Evolutionary conservation across 2,113 vertebrate species (phyloP).

Genomic region (Centropristis striata): DNA sequence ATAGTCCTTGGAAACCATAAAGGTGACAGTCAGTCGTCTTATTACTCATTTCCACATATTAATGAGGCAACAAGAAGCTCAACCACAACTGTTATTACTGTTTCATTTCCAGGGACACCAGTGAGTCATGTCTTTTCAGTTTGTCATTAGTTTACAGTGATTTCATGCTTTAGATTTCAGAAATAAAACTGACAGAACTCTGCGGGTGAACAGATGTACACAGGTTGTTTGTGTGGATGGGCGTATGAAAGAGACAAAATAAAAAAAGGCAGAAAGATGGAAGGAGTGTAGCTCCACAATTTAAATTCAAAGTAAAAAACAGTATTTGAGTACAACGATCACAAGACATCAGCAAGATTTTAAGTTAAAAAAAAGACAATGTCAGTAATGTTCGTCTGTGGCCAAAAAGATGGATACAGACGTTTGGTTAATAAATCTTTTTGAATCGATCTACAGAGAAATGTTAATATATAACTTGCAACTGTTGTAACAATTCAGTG

Average conservation of each 20-base stretch:
- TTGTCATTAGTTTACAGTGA: conserved; percentile 12
- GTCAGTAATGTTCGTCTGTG: too few relatives aligned
- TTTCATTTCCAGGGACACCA: conserved; percentile 30
- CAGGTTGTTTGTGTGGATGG: background rate
- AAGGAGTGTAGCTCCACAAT: background rate
- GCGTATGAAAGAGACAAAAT: background rate
- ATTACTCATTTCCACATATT: conserved; percentile 25
- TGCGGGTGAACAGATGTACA: background rate
- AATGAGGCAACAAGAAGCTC: conserved; percentile 35
- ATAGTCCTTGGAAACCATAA: conserved; percentile 23
- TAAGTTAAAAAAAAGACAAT: too few relatives aligned
- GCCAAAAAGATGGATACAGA: too few relatives aligned
- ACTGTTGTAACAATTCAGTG: too few relatives aligned
- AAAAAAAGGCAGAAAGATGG: background rate
- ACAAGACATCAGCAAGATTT: too few relatives aligned
- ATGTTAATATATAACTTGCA: too few relatives aligned
- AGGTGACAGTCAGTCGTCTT: conserved; percentile 35
- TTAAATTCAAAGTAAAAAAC: background rate
- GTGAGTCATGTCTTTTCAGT: conserved; percentile 23
- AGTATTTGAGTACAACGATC: too few relatives aligned
- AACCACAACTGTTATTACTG: conserved; percentile 14
- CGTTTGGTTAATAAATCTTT: too few relatives aligned
- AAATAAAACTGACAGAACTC: conserved; percentile 30
- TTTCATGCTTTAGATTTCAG: conserved; percentile 27
- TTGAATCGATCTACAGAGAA: too few relatives aligned